A percentile compares a stretch with the other conserved stretches of the same genome.
phyloP scores from a whole-genome alignment of 2,888 invertebrate species.

The Agrotis segetum region DNA sequence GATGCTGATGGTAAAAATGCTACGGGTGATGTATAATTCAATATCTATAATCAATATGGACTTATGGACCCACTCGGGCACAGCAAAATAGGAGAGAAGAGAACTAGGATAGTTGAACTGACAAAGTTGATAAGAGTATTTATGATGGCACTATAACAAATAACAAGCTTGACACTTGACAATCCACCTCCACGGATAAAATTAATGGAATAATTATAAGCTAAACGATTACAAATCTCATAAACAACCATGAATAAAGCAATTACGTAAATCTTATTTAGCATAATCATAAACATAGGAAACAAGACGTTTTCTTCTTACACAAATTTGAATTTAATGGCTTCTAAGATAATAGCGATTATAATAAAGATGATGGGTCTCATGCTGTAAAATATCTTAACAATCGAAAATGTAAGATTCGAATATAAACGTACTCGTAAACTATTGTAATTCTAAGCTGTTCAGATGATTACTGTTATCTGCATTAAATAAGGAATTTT shows the following conservation, averaged over 20 bases:
- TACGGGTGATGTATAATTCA: no score
- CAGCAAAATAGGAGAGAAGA: no score
- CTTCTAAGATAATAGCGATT: slow-evolving; percentile 6
- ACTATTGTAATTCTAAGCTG: slow-evolving; percentile 3
- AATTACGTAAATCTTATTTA: slow-evolving; percentile 26
- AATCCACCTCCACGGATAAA: slow-evolving; percentile 3
- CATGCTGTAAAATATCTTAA: slow-evolving; percentile 15
- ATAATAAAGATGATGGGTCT: slow-evolving; percentile 25
- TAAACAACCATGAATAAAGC: slow-evolving; percentile 40
- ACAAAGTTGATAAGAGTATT: not conserved
- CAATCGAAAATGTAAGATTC: not conserved
- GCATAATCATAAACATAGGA: slow-evolving; percentile 25
- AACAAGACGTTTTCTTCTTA: slow-evolving; percentile 10
- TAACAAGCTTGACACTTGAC: not conserved
- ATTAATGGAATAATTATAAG: slow-evolving; percentile 11
- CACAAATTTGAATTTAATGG: slow-evolving; percentile 32
- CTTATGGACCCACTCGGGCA: no score
- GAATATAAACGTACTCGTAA: slow-evolving; percentile 5
- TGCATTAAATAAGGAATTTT: slow-evolving; percentile 11
- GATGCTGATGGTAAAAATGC: no score
- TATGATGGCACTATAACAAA: not conserved
- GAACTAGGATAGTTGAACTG: no score
- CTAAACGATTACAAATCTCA: slow-evolving; percentile 24
- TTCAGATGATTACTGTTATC: slow-evolving; percentile 13
- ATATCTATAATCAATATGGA: no score